Evolutionary conservation across 2,113 vertebrate genomes (phyloP), one percentile per base, ranked within the genome.

Genomic region (Macquaria ambigua): DNA sequence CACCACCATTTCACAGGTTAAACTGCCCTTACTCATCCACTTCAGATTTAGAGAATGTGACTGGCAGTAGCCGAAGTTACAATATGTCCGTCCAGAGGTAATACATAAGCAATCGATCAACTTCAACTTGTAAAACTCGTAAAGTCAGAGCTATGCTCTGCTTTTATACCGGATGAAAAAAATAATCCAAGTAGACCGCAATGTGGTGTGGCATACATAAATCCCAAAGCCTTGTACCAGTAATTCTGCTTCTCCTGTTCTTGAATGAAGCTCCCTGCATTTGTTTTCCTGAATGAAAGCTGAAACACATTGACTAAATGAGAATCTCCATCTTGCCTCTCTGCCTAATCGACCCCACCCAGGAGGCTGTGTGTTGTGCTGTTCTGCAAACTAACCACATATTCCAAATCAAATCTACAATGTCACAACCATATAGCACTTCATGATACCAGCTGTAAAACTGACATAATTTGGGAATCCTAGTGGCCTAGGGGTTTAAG

Each of bases 81-180:
- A 89, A 79, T 66, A 52, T 28, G 71, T 77, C 67, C 31, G 28
- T 77, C 52, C 25, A 74, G 71, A 79, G 69, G 71, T 76, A 72
- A 79, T 28, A 61, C 53, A 81, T 31, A 48, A 79, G 71, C 69
- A 72, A 80, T 81, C 77, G 28, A 74, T 84, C 79, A 46, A 41
- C 25, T 78, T 76, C 67, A 64, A 67, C 63, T 43, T 34, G 63
- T 52, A 46, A 61, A 80, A 70, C 48, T 64, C 1, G 12, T 62
- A 14, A 62, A 48, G 62, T 52, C 64, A 28, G 23, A 81, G 74
- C 21, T 74, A 16, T 15, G 37, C 23, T 68, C 70, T 59, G 34
- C 76, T 81, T 74, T 71, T 37, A 21, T 25, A 70, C 14, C 3
- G 8, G 18, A 74, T 56, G 2, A 48, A 34, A 48, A 39, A 31